Evolutionary conservation across 2,888 invertebrate genomes (phyloP).

Genomic region (Harpagoxenus sublaevis): DNA sequence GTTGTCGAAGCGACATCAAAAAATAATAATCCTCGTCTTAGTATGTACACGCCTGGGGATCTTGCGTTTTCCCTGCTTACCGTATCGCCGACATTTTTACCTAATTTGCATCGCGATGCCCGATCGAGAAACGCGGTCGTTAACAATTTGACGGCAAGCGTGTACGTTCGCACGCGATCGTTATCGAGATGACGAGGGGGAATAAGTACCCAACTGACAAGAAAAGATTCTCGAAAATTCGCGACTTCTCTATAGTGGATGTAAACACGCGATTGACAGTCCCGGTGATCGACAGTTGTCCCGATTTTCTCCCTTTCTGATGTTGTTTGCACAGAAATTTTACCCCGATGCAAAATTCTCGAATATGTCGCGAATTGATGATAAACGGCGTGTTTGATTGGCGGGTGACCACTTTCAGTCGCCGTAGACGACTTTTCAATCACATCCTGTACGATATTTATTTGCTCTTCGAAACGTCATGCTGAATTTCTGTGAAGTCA

Average conservation of each 20-base stretch:
- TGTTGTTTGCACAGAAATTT: background rate
- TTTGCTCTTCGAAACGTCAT: background rate
- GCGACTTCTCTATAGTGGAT: background rate
- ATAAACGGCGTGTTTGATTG: constrained; percentile 13
- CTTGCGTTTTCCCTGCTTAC: background rate
- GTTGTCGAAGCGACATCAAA: constrained; percentile 61
- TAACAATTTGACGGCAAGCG: background rate
- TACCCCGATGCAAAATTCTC: background rate
- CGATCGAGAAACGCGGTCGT: background rate
- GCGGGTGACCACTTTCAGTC: background rate
- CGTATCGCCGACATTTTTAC: background rate
- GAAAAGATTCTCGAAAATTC: background rate
- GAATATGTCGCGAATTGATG: constrained; percentile 21
- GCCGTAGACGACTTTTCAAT: constrained; percentile 13
- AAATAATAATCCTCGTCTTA: constrained; percentile 67
- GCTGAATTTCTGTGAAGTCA: constrained; percentile 30
- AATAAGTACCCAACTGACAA: background rate
- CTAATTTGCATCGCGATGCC: background rate
- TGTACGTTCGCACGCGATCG: background rate
- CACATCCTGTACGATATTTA: constrained; percentile 11
- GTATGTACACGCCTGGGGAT: background rate
- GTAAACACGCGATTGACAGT: background rate
- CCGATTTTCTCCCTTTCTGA: background rate
- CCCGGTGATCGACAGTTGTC: background rate
- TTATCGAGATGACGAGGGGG: background rate